These are phyloP conservation scores for Thermophis baileyi DNA, from an alignment of 2,113 vertebrate genomes.

Conservation along the genomic window DNA sequence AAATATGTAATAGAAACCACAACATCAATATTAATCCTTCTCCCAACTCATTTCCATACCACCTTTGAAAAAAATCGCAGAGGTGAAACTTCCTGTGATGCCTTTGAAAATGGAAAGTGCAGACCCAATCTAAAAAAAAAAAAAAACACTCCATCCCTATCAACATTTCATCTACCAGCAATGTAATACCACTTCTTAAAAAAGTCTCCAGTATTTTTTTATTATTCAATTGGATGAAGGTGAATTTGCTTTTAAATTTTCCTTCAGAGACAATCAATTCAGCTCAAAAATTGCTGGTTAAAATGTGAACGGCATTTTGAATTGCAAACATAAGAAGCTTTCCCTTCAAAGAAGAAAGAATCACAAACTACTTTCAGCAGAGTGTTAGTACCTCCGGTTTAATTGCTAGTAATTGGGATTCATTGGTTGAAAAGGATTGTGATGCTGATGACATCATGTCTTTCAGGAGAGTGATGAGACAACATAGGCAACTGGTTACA, in stretches of 20 bases:
- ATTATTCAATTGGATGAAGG: background rate
- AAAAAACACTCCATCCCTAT: background rate
- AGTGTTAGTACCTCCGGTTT: background rate
- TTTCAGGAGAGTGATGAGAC: conserved; percentile 74
- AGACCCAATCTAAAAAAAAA: background rate
- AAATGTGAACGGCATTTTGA: background rate
- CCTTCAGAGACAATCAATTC: background rate
- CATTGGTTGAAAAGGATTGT: conserved; percentile 58
- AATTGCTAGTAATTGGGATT: conserved; percentile 75
- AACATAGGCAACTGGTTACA: conserved; percentile 79
- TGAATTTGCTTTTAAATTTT: background rate
- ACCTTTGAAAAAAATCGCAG: background rate
- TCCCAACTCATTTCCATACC: background rate
- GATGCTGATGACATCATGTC: conserved; percentile 67
- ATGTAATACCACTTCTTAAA: background rate
- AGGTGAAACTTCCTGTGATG: background rate
- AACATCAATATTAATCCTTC: background rate
- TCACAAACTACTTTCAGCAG: background rate
- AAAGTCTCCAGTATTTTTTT: background rate
- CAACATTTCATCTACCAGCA: background rate
- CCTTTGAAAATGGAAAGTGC: background rate
- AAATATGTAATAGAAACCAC: background rate
- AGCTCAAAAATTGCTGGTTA: background rate
- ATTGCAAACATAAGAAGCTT: background rate
- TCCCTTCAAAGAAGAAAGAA: background rate